Conservation (phyloP, 2,113 vertebrate genomes). For the Pangasianodon gigas region DNA sequence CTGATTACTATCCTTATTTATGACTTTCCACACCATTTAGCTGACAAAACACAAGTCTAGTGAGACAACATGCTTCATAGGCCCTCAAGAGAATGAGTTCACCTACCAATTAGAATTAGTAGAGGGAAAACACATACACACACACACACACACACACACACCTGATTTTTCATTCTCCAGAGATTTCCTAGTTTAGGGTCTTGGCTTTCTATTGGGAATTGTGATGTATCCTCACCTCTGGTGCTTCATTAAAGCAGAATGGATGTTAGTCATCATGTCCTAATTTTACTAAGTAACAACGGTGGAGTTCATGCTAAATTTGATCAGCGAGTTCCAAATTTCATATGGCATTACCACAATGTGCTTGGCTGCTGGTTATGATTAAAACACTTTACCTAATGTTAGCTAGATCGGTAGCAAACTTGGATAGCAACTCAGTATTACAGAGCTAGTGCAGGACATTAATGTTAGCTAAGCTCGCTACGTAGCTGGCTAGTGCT, state of each 20-base stretch:
- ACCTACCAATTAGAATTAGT: constrained; percentile 12
- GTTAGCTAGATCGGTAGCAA: background rate
- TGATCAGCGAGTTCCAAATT: background rate
- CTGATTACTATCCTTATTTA: background rate
- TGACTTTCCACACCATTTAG: background rate
- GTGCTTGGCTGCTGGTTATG: background rate
- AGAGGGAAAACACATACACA: background rate
- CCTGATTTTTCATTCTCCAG: background rate
- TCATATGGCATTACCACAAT: background rate
- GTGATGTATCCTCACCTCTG: background rate
- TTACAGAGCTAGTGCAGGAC: background rate
- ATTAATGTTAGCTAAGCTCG: background rate
- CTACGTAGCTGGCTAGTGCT: background rate
- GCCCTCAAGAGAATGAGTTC: background rate
- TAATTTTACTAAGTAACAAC: background rate
- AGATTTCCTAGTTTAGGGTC: background rate
- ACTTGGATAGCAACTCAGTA: background rate
- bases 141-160: background rate
- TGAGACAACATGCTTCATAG: background rate
- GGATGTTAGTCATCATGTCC: background rate
- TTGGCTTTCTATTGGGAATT: constrained; percentile 6
- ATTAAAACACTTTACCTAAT: background rate
- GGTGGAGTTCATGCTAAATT: background rate
- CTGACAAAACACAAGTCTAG: constrained; percentile 10
- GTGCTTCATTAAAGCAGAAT: background rate